phyloP scores from a whole-genome alignment of 1,140 invertebrate species.

The Drosophila tristis region DNA sequence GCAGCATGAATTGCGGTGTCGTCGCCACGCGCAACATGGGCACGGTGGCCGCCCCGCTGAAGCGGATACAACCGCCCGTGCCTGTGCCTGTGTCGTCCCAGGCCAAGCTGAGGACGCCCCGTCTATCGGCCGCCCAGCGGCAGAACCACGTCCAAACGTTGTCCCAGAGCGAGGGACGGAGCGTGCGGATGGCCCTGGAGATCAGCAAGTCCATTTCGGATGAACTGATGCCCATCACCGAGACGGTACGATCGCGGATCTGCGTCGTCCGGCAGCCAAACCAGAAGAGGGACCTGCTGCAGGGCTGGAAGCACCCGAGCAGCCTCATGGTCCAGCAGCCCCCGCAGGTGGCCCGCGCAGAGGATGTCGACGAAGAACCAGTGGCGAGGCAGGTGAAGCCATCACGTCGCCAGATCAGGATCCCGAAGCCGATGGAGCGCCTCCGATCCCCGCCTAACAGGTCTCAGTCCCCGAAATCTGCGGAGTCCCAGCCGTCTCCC shows the following conservation, averaged over 20 bases:
- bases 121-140: constrained; percentile 31
- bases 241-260: no score
- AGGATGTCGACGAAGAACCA: neutral
- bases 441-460: no score
- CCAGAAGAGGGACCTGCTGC: constrained; percentile 31
- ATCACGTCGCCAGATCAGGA: no score
- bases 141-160: constrained; percentile 23
- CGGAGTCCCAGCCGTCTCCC: no score
- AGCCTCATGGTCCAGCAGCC: neutral
- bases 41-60: neutral
- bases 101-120: neutral
- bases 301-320: constrained; percentile 51
- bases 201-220: constrained; percentile 59
- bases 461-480: no score
- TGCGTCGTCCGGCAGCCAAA: no score
- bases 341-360: neutral
- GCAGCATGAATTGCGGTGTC: no score
- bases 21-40: constrained; percentile 8
- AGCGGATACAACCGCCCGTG: no score
- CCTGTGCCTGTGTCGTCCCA: neutral
- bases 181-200: constrained; percentile 22
- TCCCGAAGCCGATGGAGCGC: no score
- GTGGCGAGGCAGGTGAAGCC: neutral
- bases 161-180: neutral
- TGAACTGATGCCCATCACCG: constrained; percentile 49